Base-by-base conservation (phyloP, 2,888 invertebrate genomes). In the Tetranychus piercei region DNA sequence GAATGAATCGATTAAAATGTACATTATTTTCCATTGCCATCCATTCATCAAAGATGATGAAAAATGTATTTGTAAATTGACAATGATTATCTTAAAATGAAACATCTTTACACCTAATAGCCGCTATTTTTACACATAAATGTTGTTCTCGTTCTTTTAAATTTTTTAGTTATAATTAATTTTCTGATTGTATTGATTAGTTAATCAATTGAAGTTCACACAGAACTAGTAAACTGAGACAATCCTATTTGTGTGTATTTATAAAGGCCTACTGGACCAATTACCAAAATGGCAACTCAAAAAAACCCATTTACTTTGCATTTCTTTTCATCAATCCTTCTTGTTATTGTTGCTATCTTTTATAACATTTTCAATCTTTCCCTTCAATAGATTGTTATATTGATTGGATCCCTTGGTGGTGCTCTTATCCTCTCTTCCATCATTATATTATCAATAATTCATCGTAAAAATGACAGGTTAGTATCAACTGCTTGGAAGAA, bases 361-460 rank as follows among this genome's bases (percentile, higher is more conserved):
- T 69, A 9, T 34, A 9, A 15, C 69, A 23, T 15, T 55, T 55
- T 55, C 55, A 9, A 55, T 22, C 20, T 69, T 34, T 34, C 3
- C 34, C 34, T 20, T 22, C 4, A 6, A 20, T 23, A 69, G 69
- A 69, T 69, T 69, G 69, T 69, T 22, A 20, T 69, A 69, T 69
- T 23, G 69, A 69, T 69, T 69, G 69, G 69, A 9, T 69, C 20
- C 22, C 69, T 69, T 69, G 69, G 69, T 23, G 69, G 22, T 6
- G 34, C 34, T 20, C 69, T 69, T 69, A 20, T 69, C 20, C 69
- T 69, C 69, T 69, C 69, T 23, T 69, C 69, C 22, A 69, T 69
- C 34, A 23, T 69, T 5, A 9, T 69, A 20, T 20, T 23, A 20
- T 69, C 22, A 11, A 23, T 69, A 20, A 69, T 69, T 8, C 34